Conservation (phyloP, 2,797 vertebrate species). For the Cossypha niveicapilla region DNA sequence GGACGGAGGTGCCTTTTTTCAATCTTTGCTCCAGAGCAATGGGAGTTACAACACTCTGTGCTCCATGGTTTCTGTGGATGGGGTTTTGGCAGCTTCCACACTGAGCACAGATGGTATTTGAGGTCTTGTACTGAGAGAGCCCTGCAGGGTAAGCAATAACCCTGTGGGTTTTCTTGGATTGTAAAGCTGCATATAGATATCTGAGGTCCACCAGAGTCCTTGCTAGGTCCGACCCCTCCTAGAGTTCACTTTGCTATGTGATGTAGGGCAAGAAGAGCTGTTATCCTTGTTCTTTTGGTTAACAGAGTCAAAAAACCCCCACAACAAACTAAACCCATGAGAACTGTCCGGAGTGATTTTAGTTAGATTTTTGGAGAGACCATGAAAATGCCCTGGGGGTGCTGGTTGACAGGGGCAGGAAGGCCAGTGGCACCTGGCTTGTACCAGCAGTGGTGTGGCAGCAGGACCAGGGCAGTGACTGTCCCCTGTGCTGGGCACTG, state of each 20-base stretch:
- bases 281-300: neutral
- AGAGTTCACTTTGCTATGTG: neutral
- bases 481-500: no score
- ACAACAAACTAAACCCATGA: neutral
- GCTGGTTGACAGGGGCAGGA: fast-evolving
- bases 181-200: neutral
- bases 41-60: neutral
- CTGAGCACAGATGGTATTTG: neutral
- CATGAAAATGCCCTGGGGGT: fast-evolving
- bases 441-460: no score
- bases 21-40: neutral
- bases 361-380: neutral
- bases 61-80: neutral
- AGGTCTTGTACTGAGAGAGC: slow-evolving; percentile 10
- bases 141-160: slow-evolving; percentile 22
- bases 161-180: neutral
- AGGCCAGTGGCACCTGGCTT: neutral
- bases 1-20: neutral
- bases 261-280: neutral
- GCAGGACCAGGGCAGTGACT: no score
- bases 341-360: neutral
- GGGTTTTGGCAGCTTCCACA: slow-evolving; percentile 12
- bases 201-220: neutral
- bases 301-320: fast-evolving
- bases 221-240: neutral